Conservation (phyloP, 1,140 invertebrate species). For the Bombus soroeensis region DNA sequence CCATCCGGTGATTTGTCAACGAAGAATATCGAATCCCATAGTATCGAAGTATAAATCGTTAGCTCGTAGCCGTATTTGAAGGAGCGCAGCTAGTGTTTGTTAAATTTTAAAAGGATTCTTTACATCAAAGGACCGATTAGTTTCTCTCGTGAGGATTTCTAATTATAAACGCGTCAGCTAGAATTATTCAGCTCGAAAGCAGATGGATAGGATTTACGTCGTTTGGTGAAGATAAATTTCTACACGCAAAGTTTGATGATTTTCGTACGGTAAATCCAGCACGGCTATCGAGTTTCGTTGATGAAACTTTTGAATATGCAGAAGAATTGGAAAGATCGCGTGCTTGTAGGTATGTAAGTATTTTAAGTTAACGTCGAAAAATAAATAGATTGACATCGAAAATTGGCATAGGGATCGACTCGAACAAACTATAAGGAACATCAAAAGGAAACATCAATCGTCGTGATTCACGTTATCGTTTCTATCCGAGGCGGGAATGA, state of each 20-base stretch:
- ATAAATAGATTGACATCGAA: neutral
- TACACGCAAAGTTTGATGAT: neutral
- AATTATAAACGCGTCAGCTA: too few species aligned
- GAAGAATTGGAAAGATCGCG: neutral
- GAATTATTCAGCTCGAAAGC: neutral
- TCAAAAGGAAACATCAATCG: neutral
- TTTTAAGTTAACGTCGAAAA: too few species aligned
- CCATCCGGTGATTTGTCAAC: constrained; percentile 9
- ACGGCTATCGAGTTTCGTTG: neutral
- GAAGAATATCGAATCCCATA: neutral
- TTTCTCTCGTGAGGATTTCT: neutral
- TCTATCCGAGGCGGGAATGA: neutral
- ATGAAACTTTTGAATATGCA: neutral
- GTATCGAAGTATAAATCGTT: constrained; percentile 18
- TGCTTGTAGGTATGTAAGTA: too few species aligned
- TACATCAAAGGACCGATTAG: neutral
- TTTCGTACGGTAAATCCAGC: neutral
- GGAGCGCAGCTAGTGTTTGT: neutral
- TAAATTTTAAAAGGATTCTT: neutral
- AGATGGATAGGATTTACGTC: neutral
- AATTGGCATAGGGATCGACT: neutral
- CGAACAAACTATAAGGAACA: neutral
- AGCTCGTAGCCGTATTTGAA: neutral
- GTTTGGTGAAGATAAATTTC: neutral
- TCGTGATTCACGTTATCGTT: constrained; percentile 19